Conservation (phyloP, 2,888 invertebrate species). For the Melanophora roralis region DNA sequence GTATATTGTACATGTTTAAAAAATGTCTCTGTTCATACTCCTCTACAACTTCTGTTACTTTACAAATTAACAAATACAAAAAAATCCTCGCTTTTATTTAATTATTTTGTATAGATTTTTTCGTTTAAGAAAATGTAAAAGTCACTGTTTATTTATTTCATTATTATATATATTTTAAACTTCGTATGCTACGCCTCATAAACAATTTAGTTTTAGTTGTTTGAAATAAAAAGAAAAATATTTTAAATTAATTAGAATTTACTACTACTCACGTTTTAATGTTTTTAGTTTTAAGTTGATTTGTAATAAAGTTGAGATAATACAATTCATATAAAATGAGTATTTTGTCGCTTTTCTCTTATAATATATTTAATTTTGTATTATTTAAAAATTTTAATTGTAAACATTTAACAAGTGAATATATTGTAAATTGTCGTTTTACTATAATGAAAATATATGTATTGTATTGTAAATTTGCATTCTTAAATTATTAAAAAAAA, state of each 20-base stretch:
- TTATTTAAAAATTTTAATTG: slow-evolving; percentile 31
- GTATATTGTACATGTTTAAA: too few relatives aligned
- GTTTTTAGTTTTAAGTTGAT: slow-evolving; percentile 43
- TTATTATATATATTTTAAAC: slow-evolving; percentile 19
- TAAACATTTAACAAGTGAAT: slow-evolving; percentile 32
- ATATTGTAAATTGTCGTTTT: slow-evolving; percentile 59
- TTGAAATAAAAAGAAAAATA: slow-evolving; percentile 20
- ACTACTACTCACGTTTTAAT: slow-evolving; percentile 37
- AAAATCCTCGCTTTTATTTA: slow-evolving; percentile 59
- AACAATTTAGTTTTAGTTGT: slow-evolving; percentile 31
- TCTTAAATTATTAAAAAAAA: slow-evolving; percentile 52
- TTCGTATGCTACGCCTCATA: slow-evolving; percentile 7
- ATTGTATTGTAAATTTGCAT: slow-evolving; percentile 56
- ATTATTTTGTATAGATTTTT: slow-evolving; percentile 19
- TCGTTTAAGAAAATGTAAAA: slow-evolving; percentile 45
- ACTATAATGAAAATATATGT: slow-evolving; percentile 57
- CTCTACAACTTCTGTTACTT: slow-evolving; percentile 15
- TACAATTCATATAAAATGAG: slow-evolving; percentile 1
- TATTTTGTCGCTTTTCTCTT: slow-evolving; percentile 34
- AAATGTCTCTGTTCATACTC: slow-evolving; percentile 39
- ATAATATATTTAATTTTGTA: neutral
- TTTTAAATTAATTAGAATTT: neutral
- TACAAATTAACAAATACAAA: slow-evolving; percentile 28
- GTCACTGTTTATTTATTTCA: slow-evolving; percentile 58
- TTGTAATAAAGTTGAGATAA: slow-evolving; percentile 19